A percentile compares a stretch with the other conserved stretches of the same genome.
Evolutionary conservation across 2,113 vertebrate species (phyloP).

Genomic region (Pipra filicauda): DNA sequence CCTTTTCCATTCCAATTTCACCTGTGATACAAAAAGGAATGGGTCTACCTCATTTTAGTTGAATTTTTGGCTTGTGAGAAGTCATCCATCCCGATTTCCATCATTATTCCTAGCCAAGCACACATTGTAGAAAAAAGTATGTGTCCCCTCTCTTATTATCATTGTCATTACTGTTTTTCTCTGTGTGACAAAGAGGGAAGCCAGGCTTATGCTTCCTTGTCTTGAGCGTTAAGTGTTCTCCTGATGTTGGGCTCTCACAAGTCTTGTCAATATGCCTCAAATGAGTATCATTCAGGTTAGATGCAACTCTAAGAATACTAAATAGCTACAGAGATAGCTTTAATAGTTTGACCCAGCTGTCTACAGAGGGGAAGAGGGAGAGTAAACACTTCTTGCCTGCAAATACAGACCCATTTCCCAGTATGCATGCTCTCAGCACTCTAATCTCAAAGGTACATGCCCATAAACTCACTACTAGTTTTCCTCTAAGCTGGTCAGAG

Average conservation of each 20-base stretch:
- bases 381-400: background rate
- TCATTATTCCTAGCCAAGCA: background rate
- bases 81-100: background rate
- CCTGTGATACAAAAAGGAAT: background rate
- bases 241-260: background rate
- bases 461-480: background rate
- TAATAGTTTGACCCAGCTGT: background rate
- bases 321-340: background rate
- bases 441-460: background rate
- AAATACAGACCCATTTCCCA: background rate
- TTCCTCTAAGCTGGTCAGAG: background rate
- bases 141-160: background rate
- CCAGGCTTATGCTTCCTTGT: background rate
- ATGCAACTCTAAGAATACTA: background rate
- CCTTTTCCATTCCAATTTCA: background rate
- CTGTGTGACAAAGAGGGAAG: background rate
- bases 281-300: background rate
- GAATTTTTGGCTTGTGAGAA: background rate
- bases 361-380: background rate
- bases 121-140: background rate
- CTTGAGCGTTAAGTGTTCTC: background rate
- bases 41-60: background rate
- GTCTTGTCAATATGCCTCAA: background rate
- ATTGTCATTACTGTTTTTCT: background rate
- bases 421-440: background rate